A percentile compares a stretch with the other conserved stretches of the same genome.
phyloP scores from a whole-genome alignment of 2,888 invertebrate genomes.

The Alloscopus bannaensis region DNA sequence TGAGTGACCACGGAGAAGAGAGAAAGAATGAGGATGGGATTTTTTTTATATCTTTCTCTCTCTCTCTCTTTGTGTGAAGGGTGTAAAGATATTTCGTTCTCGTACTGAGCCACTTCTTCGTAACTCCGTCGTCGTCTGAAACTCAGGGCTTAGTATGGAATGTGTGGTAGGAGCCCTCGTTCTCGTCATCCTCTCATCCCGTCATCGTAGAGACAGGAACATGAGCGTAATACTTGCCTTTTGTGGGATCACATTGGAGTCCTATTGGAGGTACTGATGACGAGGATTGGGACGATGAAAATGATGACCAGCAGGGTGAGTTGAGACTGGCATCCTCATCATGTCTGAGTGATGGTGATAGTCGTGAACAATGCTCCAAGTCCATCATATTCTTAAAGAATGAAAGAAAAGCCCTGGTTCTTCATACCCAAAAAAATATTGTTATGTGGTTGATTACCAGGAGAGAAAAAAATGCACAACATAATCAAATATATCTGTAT shows the following conservation, averaged over 20 bases:
- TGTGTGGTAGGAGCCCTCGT: too few species aligned
- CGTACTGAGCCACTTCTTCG: too few species aligned
- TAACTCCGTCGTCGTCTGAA: too few species aligned
- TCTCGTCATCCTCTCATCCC: too few species aligned
- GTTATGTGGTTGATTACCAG: neutral
- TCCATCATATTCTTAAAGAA: constrained; percentile 41
- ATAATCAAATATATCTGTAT: too few species aligned
- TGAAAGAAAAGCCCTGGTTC: constrained; percentile 42
- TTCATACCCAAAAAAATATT: neutral
- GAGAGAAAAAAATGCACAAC: too few species aligned
- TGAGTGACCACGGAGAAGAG: constrained; percentile 24
- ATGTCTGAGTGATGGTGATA: constrained; percentile 16
- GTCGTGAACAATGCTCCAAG: constrained; percentile 12
- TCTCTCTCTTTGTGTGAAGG: too few species aligned
- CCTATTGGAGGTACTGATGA: constrained; percentile 4
- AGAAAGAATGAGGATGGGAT: neutral
- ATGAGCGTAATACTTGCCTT: too few species aligned
- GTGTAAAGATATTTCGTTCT: too few species aligned
- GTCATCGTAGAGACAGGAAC: too few species aligned
- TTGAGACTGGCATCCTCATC: constrained; percentile 18
- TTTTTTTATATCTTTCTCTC: constrained; percentile 14
- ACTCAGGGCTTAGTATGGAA: too few species aligned
- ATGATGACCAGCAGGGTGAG: constrained; percentile 27
- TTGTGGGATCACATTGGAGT: too few species aligned
- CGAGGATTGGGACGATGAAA: neutral